A percentile compares a stretch with the other conserved stretches of the same genome.
Evolutionary conservation across 2,113 vertebrate genomes (phyloP).

Genomic region (Tinamus guttatus): DNA sequence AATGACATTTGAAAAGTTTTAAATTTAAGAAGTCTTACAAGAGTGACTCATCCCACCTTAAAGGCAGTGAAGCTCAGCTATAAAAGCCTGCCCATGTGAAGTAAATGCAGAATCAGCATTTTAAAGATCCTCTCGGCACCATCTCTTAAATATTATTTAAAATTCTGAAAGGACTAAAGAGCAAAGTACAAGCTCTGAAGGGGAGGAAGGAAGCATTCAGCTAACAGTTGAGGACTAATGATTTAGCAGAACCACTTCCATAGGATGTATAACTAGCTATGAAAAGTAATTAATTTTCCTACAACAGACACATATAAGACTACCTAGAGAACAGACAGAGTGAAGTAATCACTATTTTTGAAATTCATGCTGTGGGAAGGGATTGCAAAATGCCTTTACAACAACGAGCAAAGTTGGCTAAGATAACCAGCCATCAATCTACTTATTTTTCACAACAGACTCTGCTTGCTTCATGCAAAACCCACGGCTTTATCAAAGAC

Average conservation of each 20-base stretch:
- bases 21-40: not conserved
- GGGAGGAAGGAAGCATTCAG: not conserved
- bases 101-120: not conserved
- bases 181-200: not conserved
- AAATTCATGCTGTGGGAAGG: slow-evolving; percentile 78
- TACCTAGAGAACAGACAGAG: slow-evolving; percentile 38
- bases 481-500: slow-evolving; percentile 78
- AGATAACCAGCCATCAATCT: slow-evolving; percentile 72
- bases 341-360: slow-evolving; percentile 80
- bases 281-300: slow-evolving; percentile 7
- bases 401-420: slow-evolving; percentile 81
- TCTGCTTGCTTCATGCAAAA: slow-evolving; percentile 80
- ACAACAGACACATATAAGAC: slow-evolving; percentile 52
- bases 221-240: not conserved
- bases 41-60: not conserved
- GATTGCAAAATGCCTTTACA: slow-evolving; percentile 81
- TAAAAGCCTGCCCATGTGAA: not conserved
- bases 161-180: not conserved
- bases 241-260: slow-evolving; percentile 14
- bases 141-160: slow-evolving; percentile 9
- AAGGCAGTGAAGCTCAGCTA: not conserved
- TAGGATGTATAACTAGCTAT: not conserved
- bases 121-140: not conserved
- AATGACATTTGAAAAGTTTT: not conserved
- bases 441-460: slow-evolving; percentile 80